Evolutionary conservation across 2,888 invertebrate genomes (phyloP).

Genomic region (Zonitis immaculata): DNA sequence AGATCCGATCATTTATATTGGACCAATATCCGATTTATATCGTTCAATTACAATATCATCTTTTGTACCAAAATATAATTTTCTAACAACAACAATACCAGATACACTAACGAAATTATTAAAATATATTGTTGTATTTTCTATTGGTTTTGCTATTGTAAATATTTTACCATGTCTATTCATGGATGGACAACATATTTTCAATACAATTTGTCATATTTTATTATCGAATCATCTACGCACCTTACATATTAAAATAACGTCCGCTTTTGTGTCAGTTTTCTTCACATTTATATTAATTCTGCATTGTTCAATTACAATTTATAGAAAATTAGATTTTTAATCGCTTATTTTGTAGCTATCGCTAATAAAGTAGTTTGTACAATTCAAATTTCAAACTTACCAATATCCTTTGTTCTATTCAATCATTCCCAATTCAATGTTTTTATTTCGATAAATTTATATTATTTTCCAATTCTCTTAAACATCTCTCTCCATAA

Average conservation of each 20-base stretch:
- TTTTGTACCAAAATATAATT: conserved; percentile 65
- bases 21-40: conserved; percentile 70
- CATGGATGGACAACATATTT: conserved; percentile 90
- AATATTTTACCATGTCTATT: conserved; percentile 92
- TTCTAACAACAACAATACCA: conserved; percentile 61
- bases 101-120: conserved; percentile 67
- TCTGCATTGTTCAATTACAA: conserved; percentile 38
- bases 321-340: conserved; percentile 6
- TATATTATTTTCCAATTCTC: conserved; percentile 62
- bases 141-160: conserved; percentile 82
- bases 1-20: conserved; percentile 70
- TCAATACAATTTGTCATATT: conserved; percentile 57
- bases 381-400: too few species aligned
- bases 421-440: too few species aligned
- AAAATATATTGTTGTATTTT: conserved; percentile 79
- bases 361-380: too few species aligned
- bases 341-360: neutral
- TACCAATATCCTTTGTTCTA: too few species aligned
- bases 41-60: conserved; percentile 70
- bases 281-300: conserved; percentile 64
- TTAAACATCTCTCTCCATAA: conserved; percentile 65
- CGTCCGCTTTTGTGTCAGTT: conserved; percentile 61
- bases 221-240: conserved; percentile 29
- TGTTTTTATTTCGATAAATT: conserved; percentile 53
- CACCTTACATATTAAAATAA: conserved; percentile 49